Evolutionary conservation across 2,888 invertebrate genomes (phyloP).

Genomic region (Diarsia mendica): DNA sequence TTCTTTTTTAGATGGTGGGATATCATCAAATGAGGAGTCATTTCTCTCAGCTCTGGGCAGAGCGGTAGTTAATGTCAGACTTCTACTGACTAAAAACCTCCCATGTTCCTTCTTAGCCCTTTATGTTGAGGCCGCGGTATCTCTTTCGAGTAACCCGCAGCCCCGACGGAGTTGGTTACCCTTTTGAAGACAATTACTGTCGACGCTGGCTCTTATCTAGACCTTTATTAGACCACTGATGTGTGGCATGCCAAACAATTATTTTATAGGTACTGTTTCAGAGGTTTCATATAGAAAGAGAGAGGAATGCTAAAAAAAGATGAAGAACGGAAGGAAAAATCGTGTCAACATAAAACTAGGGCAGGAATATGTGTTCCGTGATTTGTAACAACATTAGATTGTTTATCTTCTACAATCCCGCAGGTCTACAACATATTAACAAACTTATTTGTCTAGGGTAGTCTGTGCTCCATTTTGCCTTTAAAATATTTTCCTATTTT

Average conservation of each 20-base stretch:
- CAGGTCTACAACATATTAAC: background rate
- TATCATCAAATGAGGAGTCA: no score
- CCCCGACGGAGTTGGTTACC: no score
- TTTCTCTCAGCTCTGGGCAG: no score
- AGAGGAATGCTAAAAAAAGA: background rate
- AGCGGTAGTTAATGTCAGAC: no score
- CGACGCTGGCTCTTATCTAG: no score
- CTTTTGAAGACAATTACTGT: no score
- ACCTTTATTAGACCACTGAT: background rate
- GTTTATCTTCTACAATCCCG: background rate
- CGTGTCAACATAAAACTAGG: background rate
- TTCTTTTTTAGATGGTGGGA: no score
- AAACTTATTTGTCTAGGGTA: background rate
- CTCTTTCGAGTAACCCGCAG: no score
- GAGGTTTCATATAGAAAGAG: background rate
- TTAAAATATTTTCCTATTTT: slow-evolving; percentile 5
- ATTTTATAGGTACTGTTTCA: background rate
- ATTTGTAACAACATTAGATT: background rate
- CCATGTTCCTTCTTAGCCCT: no score
- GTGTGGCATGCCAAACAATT: background rate
- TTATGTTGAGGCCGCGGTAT: no score
- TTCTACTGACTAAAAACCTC: no score
- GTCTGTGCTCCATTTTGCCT: background rate
- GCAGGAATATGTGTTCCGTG: background rate
- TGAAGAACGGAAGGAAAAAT: background rate